phyloP scores from a whole-genome alignment of 2,888 invertebrate species.

The Xestia sexstrigata region DNA sequence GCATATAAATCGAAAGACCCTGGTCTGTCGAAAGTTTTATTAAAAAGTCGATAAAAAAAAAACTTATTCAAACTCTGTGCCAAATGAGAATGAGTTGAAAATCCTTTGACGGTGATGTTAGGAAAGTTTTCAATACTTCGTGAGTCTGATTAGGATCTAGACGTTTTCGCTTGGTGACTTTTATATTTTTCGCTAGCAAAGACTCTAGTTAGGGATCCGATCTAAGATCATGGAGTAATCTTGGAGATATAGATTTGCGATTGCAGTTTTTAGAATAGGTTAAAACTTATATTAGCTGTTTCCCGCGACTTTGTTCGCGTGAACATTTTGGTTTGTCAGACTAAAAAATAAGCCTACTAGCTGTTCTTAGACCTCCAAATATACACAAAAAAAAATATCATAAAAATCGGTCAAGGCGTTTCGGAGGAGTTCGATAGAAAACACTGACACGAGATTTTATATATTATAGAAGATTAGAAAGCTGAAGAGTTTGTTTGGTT shows the following conservation, averaged over 20 bases:
- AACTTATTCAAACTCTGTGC: constrained; percentile 56
- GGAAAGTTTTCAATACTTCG: constrained; percentile 58
- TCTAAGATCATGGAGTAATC: constrained; percentile 8
- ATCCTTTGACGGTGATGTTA: constrained; percentile 63
- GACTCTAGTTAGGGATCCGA: background rate
- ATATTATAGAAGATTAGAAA: too few relatives aligned
- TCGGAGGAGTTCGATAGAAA: too few relatives aligned
- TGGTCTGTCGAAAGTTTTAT: constrained; percentile 66
- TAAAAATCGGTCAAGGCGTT: too few relatives aligned
- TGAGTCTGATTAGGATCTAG: constrained; percentile 61
- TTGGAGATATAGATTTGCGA: constrained; percentile 12
- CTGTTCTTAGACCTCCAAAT: too few relatives aligned
- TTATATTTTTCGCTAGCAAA: constrained; percentile 32
- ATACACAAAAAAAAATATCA: too few relatives aligned
- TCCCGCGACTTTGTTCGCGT: too few relatives aligned
- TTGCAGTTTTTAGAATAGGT: background rate
- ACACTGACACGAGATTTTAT: too few relatives aligned
- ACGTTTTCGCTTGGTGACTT: constrained; percentile 43
- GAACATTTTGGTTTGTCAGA: too few relatives aligned
- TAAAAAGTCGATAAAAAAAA: constrained; percentile 65
- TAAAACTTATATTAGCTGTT: too few relatives aligned
- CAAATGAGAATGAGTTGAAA: constrained; percentile 67
- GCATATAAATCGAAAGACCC: constrained; percentile 68
- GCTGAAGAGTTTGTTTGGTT: too few relatives aligned
- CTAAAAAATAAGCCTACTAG: too few relatives aligned